Evolutionary conservation across 2,113 vertebrate species (phyloP).

Genomic region (Lophotis ruficrista): DNA sequence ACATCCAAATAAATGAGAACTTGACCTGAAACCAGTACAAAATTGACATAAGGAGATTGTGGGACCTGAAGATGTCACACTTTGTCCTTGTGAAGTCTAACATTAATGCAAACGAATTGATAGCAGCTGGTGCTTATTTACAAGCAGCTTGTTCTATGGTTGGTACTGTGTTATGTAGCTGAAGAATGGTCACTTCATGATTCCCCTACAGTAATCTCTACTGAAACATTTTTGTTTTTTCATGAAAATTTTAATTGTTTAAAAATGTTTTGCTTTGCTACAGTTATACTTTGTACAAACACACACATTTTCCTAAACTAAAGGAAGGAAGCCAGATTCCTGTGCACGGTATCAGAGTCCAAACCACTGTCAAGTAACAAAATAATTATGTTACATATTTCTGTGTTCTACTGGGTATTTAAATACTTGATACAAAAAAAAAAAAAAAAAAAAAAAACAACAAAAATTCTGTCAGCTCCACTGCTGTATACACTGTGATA

Average conservation of each 20-base stretch:
- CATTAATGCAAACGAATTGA: not conserved
- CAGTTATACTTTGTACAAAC: not conserved
- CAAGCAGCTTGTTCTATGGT: not conserved
- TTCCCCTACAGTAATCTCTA: not conserved
- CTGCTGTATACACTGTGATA: not conserved
- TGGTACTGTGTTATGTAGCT: not conserved
- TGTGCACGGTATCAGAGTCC: not conserved
- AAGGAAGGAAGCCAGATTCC: not conserved
- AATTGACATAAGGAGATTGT: not conserved
- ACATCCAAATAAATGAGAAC: not conserved
- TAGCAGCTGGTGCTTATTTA: not conserved
- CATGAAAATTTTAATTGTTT: not conserved
- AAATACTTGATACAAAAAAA: not conserved
- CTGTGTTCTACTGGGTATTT: not conserved
- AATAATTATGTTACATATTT: not conserved
- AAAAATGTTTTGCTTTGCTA: slow-evolving; percentile 3
- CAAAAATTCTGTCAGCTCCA: not conserved
- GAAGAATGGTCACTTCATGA: not conserved
- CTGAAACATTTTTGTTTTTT: not conserved
- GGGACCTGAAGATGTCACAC: not conserved
- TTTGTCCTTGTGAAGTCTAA: not conserved
- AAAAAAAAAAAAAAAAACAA: not conserved
- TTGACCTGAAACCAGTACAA: not conserved
- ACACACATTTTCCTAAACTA: not conserved
- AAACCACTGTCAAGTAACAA: not conserved